Base-by-base conservation (phyloP, 2,113 vertebrate genomes). In the Ia io region DNA sequence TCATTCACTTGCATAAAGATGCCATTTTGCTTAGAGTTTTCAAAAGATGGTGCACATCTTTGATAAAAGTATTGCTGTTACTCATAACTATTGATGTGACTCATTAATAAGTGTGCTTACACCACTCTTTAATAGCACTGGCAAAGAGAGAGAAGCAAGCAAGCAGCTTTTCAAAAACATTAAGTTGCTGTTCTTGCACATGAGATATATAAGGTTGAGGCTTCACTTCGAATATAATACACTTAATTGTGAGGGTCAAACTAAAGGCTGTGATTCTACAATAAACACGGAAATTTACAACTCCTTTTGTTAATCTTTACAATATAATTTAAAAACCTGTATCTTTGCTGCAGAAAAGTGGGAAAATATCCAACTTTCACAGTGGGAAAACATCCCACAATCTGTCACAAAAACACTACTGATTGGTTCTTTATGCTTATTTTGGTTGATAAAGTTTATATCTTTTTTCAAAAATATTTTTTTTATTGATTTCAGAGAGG, bases 11-110 rank as follows among this genome's bases (percentile, higher is more conserved):
- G 84, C 84, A 3, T 97, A 77, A 97, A 89, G 84, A 95, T 93
- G 65, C 10, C 84, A 88, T 88, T 93, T 95, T 84, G 23, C 51
- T 95, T 87, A 94, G 51, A 56, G 20, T 67, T 90, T 23, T 44
- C 23, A 96, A 97, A 97, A 73, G 79, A 84, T 3, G 16, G 51
- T 83, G 13, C 12, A 30, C 42, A 37, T 94, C 82, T 93, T 94
- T 40, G 83, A 88, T 69, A 82, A 90, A 94, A 80, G 37, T 35
- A 91, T 76, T 97, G 88, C 59, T 96, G 76, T 97, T 95, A 95
- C 94, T 98, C 96, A 92, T 89, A 97, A 97, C 84, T 96, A 96
- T 84, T 97, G 93, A 92, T 28, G 1, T 98, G 98, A 98, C 89
- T 98, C 97, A 97, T 97, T 95, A 93, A 82, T 96, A 97, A 96